Evolutionary conservation across 1,140 invertebrate genomes (phyloP).

Genomic region (Hylyphantes graminicola): DNA sequence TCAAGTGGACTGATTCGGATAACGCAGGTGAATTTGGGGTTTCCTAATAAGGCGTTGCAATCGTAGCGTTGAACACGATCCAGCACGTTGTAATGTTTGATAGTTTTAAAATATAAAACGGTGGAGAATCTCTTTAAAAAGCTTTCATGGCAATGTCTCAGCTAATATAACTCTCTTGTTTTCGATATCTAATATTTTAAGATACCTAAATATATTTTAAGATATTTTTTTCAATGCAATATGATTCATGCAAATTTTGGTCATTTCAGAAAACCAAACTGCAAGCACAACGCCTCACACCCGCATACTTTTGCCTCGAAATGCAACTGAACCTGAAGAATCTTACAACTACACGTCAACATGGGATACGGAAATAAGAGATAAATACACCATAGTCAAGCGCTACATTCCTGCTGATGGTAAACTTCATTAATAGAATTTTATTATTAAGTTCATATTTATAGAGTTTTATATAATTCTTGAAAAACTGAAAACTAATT

Average conservation of each 20-base stretch:
- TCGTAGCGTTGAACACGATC: neutral
- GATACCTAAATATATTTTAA: no score
- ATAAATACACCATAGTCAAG: conserved; percentile 90
- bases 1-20: neutral
- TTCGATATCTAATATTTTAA: no score
- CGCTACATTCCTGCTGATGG: conserved; percentile 78
- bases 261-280: neutral
- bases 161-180: no score
- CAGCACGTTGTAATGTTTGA: no score
- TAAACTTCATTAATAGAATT: neutral
- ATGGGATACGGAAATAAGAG: conserved; percentile 74
- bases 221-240: neutral
- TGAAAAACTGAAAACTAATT: no score
- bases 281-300: conserved; percentile 32
- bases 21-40: neutral
- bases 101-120: no score
- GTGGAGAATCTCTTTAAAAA: no score
- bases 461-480: no score
- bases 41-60: neutral
- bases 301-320: neutral
- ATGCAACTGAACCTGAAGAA: conserved; percentile 14
- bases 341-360: neutral
- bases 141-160: no score
- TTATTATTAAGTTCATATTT: no score
- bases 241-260: neutral